Evolutionary conservation across 2,797 vertebrate genomes (phyloP), one percentile per base, ranked within the genome.

Genomic region (Dendrocincla fuliginosa): DNA sequence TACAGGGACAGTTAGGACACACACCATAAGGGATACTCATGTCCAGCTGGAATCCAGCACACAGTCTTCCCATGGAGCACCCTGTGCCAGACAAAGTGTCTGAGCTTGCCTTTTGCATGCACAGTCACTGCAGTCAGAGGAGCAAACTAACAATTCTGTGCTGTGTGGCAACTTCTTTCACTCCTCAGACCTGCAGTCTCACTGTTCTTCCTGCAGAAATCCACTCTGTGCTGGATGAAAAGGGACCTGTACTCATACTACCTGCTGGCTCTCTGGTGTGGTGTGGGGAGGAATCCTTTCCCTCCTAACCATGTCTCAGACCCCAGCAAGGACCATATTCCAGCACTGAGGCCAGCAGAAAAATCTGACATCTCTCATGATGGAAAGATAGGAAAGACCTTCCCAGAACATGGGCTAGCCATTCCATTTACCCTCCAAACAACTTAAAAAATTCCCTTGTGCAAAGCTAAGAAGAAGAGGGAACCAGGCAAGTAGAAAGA

Each of bases 401-500:
- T 63, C 39, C 81, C 32, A 47, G 57, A 32, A 47, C 9, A 9
- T 15, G 27, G 67, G 23, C 35, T 68, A 81, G 35, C 33, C 39
- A 28, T 84, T 35, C 33, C 59, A 55, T 28, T 83, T 55, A 77
- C 24, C 41, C 20, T 84, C 49, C 22, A 67, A 85, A 74, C 27
- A 78, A 49, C 47, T 75, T 78, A 1, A 52, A 90, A 87, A 83
- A 63, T 37, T 73, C 30, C 41, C 59, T 49, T 73, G 42, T 70
- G 50, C n/a, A 35, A 81, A 94, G 32, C 71, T 79, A 85, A 74
- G 63, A 65, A 67, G 46, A 91, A 55, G 41, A 87, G 28, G 30
- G 23, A 84, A 42, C 12, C 30, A 92, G 53, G 88, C 33, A 94
- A 89, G 24, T 33, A 78, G 41, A 89, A 91, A 78, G 73, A 67